phyloP scores from a whole-genome alignment of 1,140 invertebrate genomes.

The Musca domestica region DNA sequence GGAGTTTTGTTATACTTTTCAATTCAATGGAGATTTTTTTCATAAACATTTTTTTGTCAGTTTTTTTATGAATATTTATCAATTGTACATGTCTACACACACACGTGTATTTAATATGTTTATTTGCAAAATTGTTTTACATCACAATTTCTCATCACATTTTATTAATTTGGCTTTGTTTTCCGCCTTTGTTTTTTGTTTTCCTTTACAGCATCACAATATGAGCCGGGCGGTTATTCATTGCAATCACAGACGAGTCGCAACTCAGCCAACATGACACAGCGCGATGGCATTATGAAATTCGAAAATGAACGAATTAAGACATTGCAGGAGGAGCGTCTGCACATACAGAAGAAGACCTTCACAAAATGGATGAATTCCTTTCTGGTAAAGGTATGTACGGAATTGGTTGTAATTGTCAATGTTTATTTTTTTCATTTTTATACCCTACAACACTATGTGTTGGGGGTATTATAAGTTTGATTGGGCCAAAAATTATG shows the following conservation, averaged over 20 bases:
- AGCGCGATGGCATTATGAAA: conserved; percentile 85
- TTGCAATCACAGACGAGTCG: conserved; percentile 57
- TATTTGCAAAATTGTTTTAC: too few species aligned
- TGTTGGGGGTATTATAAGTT: too few species aligned
- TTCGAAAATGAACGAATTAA: conserved; percentile 96
- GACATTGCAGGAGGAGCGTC: conserved; percentile 92
- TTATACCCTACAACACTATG: too few species aligned
- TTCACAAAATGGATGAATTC: conserved; percentile 99
- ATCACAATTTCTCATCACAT: not conserved
- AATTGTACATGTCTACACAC: too few species aligned
- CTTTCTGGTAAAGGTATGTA: conserved; percentile 86
- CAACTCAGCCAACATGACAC: conserved; percentile 71
- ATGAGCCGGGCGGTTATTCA: conserved; percentile 68
- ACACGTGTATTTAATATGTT: too few species aligned
- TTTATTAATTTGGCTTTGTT: not conserved
- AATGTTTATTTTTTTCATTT: not conserved
- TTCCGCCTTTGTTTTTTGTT: conserved; percentile 1
- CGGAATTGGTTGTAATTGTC: too few species aligned
- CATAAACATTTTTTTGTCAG: too few species aligned
- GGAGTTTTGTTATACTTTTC: too few species aligned
- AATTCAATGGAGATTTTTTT: too few species aligned
- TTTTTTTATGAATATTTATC: too few species aligned
- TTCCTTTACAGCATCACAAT: conserved; percentile 62
- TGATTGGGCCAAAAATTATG: too few species aligned
- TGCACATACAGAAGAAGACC: conserved; percentile 99